phyloP scores from a whole-genome alignment of 2,888 invertebrate genomes.

The Platycheirus albimanus region DNA sequence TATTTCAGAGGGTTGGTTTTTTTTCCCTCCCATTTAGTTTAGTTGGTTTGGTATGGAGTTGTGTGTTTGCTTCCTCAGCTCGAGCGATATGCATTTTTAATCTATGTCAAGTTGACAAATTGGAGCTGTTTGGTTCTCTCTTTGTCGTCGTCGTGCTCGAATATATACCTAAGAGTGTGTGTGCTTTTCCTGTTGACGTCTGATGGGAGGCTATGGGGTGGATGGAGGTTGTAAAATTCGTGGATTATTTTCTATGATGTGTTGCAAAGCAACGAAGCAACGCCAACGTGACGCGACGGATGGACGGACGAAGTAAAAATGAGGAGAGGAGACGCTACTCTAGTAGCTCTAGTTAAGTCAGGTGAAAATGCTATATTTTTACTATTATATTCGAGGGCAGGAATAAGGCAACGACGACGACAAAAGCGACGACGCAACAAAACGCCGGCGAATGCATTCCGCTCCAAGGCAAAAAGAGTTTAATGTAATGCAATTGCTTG shows the following conservation, averaged over 20 bases:
- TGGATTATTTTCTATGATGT: conserved; percentile 61
- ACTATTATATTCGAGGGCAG: conserved; percentile 43
- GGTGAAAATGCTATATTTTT: conserved; percentile 71
- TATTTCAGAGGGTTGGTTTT: conserved; percentile 15
- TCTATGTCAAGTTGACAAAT: conserved; percentile 74
- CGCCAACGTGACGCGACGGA: neutral
- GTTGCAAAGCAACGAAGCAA: conserved; percentile 42
- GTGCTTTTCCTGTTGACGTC: conserved; percentile 58
- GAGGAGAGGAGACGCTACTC: neutral
- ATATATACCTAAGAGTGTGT: conserved; percentile 4
- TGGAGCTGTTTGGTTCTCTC: conserved; percentile 63
- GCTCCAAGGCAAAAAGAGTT: conserved; percentile 60
- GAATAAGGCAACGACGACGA: neutral
- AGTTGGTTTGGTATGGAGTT: conserved; percentile 34
- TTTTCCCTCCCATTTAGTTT: conserved; percentile 31
- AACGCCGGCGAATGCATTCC: conserved; percentile 31
- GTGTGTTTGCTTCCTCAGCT: conserved; percentile 33
- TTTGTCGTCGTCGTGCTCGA: conserved; percentile 11
- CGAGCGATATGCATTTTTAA: conserved; percentile 73
- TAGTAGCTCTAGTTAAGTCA: conserved; percentile 10
- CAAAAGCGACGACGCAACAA: conserved; percentile 22
- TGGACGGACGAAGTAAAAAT: too few species aligned
- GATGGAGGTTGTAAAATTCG: conserved; percentile 30
- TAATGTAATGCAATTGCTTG: conserved; percentile 72
- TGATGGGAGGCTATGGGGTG: conserved; percentile 36